These are phyloP conservation scores for Drosophila borborema DNA, from an alignment of 2,888 invertebrate genomes.

Conservation along the genomic window DNA sequence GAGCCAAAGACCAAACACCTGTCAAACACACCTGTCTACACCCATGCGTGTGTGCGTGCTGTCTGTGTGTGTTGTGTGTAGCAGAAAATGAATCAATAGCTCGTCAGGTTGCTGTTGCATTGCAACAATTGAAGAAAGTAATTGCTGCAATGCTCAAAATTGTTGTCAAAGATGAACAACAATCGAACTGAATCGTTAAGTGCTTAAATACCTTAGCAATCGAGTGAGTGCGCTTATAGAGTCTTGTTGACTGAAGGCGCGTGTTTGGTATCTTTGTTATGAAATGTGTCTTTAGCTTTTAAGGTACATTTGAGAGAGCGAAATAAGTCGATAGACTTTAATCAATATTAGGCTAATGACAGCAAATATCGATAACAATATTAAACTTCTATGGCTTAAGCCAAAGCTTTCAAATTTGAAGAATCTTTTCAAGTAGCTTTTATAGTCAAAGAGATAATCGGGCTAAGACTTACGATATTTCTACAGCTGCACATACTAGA, in stretches of 20 bases:
- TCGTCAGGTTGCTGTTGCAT: neutral
- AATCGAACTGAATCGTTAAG: neutral
- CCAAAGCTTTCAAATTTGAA: too few species aligned
- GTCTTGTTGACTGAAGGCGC: neutral
- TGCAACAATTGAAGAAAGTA: constrained; percentile 3
- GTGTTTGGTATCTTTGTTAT: neutral
- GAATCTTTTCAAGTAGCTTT: too few species aligned
- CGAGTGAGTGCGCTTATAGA: neutral
- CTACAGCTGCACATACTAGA: too few species aligned
- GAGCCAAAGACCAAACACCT: constrained; percentile 10
- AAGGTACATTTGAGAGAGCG: neutral
- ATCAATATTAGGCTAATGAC: neutral
- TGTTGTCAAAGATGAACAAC: constrained; percentile 4
- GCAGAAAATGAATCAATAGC: constrained; percentile 1
- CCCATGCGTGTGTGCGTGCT: neutral
- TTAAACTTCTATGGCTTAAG: too few species aligned
- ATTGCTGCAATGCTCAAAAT: constrained; percentile 2
- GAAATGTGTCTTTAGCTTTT: neutral
- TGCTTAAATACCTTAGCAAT: neutral
- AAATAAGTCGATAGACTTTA: neutral
- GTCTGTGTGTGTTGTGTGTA: neutral
- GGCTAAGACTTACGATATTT: too few species aligned
- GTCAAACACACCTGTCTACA: constrained; percentile 9
- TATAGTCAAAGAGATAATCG: too few species aligned
- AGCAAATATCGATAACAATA: too few species aligned